These are phyloP conservation scores for Sebastes schlegelii DNA, from an alignment of 2,113 vertebrate genomes.

Conservation along the genomic window DNA sequence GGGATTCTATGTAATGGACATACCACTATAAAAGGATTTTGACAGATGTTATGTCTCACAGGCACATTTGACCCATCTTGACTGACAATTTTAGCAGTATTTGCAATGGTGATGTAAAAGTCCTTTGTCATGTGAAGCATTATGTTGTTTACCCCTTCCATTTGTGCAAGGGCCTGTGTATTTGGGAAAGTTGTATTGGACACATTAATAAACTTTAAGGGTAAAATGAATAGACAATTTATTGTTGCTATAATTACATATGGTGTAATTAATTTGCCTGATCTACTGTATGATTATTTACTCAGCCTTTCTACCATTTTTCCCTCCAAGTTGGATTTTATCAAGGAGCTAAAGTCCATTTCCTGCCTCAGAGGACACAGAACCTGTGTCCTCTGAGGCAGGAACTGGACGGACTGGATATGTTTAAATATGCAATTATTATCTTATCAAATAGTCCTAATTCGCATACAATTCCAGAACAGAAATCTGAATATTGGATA, in stretches of 20 bases:
- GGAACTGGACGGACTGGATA: too few species aligned
- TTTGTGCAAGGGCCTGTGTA: background rate
- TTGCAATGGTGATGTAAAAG: background rate
- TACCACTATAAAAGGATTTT: background rate
- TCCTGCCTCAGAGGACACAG: constrained; percentile 70
- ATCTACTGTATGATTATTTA: background rate
- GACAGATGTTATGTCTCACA: background rate
- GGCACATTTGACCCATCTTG: background rate
- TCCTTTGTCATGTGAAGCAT: background rate
- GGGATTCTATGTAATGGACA: background rate
- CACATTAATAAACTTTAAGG: background rate
- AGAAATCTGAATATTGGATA: too few species aligned
- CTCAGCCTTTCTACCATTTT: background rate
- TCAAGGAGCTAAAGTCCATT: constrained; percentile 80
- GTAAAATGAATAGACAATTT: background rate
- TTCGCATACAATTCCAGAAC: too few species aligned
- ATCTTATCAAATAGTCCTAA: too few species aligned
- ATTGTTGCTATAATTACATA: background rate
- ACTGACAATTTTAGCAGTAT: background rate
- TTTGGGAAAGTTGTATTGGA: background rate
- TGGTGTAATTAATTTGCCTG: background rate
- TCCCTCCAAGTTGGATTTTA: constrained; percentile 82
- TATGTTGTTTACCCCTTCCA: background rate
- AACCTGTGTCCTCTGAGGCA: background rate
- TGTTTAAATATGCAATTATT: too few species aligned